Percentiles rank a stretch among this genome's conserved stretches.
phyloP scores from a whole-genome alignment of 2,797 vertebrate species.

The Anguilla marmorata region DNA sequence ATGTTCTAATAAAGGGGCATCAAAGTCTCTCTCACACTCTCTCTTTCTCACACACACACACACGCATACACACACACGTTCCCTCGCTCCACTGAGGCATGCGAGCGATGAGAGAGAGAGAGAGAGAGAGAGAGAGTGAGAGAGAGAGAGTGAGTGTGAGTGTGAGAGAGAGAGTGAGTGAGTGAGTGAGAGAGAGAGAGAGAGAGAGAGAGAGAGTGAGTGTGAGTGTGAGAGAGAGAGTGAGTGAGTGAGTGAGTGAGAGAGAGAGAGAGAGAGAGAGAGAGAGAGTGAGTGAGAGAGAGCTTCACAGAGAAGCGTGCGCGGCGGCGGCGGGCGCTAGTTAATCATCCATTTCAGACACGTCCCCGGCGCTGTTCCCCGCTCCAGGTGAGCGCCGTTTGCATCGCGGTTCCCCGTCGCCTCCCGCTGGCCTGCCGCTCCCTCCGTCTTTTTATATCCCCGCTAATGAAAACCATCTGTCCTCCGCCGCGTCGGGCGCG shows the following conservation, averaged over 20 bases:
- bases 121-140: not conserved
- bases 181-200: no score
- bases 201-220: not conserved
- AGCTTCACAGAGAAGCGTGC: not conserved
- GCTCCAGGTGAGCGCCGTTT: not conserved
- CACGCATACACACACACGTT: not conserved
- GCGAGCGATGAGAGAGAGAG: not conserved
- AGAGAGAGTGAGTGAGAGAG: no score
- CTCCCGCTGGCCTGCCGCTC: not conserved
- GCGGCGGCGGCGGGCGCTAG: not conserved
- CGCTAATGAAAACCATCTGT: slow-evolving; percentile 20
- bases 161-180: no score
- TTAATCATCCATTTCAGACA: slow-evolving; percentile 11
- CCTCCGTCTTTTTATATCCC: slow-evolving; percentile 16
- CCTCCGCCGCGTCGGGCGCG: not conserved
- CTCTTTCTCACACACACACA: not conserved
- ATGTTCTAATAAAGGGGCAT: no score
- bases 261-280: not conserved
- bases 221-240: no score
- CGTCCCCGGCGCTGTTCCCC: not conserved
- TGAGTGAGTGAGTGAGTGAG: no score
- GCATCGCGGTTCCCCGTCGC: not conserved
- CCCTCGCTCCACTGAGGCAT: not conserved
- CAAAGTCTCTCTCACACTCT: not conserved
- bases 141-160: no score